phyloP scores from a whole-genome alignment of 2,113 vertebrate genomes.

The Lophius piscatorius region DNA sequence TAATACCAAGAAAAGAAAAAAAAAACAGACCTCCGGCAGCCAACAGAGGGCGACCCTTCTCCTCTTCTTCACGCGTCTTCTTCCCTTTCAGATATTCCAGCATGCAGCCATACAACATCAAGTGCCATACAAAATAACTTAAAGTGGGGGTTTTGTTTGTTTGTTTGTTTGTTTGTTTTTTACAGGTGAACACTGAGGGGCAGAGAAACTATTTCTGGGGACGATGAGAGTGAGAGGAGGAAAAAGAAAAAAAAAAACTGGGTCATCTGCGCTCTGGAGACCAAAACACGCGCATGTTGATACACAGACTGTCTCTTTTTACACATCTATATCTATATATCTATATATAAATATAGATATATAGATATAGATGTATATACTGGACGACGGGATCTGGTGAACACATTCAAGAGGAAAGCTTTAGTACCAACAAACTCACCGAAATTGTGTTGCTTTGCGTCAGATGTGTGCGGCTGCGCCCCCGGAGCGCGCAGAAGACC shows the following conservation, averaged over 20 bases:
- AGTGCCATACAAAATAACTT: slow-evolving; percentile 79
- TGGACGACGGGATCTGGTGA: slow-evolving; percentile 61
- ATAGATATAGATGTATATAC: too few relatives aligned
- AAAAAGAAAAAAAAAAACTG: slow-evolving; percentile 39
- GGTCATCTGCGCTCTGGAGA: slow-evolving; percentile 64
- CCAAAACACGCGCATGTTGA: slow-evolving; percentile 33
- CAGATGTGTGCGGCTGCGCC: slow-evolving; percentile 53
- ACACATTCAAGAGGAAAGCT: slow-evolving; percentile 82
- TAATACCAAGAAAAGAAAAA: slow-evolving; percentile 59
- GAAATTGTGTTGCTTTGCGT: slow-evolving; percentile 53
- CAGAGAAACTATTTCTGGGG: slow-evolving; percentile 59
- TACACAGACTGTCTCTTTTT: slow-evolving; percentile 52
- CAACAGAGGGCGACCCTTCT: slow-evolving; percentile 72
- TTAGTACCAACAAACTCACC: slow-evolving; percentile 82
- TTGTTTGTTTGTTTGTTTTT: too few relatives aligned
- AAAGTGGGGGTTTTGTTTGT: too few relatives aligned
- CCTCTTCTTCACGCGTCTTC: slow-evolving; percentile 66
- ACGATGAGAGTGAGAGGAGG: slow-evolving; percentile 46
- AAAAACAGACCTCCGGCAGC: slow-evolving; percentile 59
- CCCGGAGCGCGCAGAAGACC: slow-evolving; percentile 60
- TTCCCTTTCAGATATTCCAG: slow-evolving; percentile 82
- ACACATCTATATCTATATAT: too few relatives aligned
- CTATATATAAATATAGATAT: too few relatives aligned
- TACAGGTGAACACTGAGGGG: slow-evolving; percentile 62
- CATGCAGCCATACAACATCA: slow-evolving; percentile 80